Evolutionary conservation across 2,797 vertebrate species (phyloP), one percentile per base, ranked within the genome.

Genomic region (Meda fulgida): DNA sequence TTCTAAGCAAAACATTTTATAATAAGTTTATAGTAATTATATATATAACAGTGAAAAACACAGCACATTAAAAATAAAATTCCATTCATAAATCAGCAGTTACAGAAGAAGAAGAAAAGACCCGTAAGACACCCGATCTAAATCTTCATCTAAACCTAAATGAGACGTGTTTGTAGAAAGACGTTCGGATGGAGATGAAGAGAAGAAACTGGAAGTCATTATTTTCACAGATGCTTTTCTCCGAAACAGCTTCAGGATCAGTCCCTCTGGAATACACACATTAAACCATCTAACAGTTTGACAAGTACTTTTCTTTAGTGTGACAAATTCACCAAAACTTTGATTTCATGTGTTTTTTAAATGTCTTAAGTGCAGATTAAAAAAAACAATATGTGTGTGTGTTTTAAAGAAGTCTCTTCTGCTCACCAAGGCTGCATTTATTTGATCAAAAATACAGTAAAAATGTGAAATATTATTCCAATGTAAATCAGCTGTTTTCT

Each of bases 381-480:
- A 11, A 36, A 31, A 31, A 31, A 31, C 31, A 31, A 3, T 31
- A 3, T 31, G 31, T 31, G 31, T 31, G 31, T 31, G 31, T 31
- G 31, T n/a, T n/a, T n/a, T n/a, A n/a, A n/a, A n/a, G n/a, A n/a
- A n/a, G n/a, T n/a, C n/a, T n/a, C n/a, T n/a, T n/a, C n/a, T n/a
- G n/a, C n/a, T n/a, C n/a, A n/a, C n/a, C n/a, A n/a, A n/a, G n/a
- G n/a, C n/a, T n/a, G n/a, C n/a, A n/a, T n/a, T n/a, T n/a, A n/a
- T 67, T 36, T 11, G 31, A 36, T 67, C 31, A 67, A 11, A 67
- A 55, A 10, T 67, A 23, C 31, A 10, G 31, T 67, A 67, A 67
- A 51, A 36, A 10, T 19, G 0, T 21, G 0, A 36, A 36, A 36
- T 5, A 21, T 10, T 34, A 9, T 66, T 19, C 0, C 0, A 4